These are phyloP conservation scores for Phylloscopus trochiloides DNA, from an alignment of 2,113 vertebrate species.

Conservation along the genomic window DNA sequence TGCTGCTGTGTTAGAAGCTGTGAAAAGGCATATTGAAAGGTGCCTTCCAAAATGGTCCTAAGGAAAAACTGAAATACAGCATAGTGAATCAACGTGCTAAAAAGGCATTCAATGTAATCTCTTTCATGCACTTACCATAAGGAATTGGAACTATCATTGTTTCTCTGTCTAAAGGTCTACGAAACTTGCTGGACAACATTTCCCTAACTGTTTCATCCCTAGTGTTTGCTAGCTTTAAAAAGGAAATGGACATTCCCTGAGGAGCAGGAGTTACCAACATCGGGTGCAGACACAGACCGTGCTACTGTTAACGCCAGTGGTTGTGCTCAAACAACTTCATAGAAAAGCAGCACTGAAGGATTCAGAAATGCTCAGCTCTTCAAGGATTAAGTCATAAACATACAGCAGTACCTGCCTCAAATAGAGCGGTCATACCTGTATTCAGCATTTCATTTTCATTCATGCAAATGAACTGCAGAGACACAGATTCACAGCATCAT, in stretches of 20 bases:
- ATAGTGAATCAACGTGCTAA: background rate
- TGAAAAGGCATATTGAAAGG: background rate
- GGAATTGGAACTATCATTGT: background rate
- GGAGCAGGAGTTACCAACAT: background rate
- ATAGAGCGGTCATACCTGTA: background rate
- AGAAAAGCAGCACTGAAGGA: background rate
- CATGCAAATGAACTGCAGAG: background rate
- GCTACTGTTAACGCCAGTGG: background rate
- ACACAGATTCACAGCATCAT: background rate
- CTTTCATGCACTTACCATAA: background rate
- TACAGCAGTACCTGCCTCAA: background rate
- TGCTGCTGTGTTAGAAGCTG: background rate
- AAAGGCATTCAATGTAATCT: background rate
- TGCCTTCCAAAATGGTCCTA: background rate
- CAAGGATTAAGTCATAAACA: background rate
- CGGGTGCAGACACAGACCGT: background rate
- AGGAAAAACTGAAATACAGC: background rate
- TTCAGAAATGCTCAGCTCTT: background rate
- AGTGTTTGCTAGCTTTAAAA: background rate
- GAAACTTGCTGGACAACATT: background rate
- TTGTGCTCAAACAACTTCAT: background rate
- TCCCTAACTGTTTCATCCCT: background rate
- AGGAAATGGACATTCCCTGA: background rate
- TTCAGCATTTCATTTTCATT: background rate
- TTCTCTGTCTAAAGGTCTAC: background rate